A percentile compares a stretch with the other conserved stretches of the same genome.
These are phyloP conservation scores for Oxytorus armatus DNA, from an alignment of 2,888 invertebrate genomes.

Conservation along the genomic window DNA sequence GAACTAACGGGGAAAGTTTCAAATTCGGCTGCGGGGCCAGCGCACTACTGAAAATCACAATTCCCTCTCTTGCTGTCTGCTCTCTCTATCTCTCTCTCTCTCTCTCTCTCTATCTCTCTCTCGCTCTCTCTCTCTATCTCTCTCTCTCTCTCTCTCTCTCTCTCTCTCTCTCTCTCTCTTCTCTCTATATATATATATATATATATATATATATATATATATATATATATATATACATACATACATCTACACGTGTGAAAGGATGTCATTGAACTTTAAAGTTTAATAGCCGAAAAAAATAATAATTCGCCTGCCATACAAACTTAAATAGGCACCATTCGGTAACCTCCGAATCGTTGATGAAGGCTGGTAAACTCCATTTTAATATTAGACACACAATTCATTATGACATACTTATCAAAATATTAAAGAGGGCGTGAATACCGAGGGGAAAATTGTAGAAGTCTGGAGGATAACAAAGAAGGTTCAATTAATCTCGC, in stretches of 20 bases:
- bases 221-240: neutral
- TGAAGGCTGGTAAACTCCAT: too few relatives aligned
- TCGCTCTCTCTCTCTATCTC: neutral
- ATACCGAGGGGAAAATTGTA: neutral
- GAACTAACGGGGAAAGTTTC: conserved; percentile 82
- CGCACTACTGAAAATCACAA: conserved; percentile 48
- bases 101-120: neutral
- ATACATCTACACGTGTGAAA: neutral
- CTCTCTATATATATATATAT: neutral
- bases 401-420: neutral
- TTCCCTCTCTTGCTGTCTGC: neutral
- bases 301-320: neutral
- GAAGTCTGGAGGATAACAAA: neutral
- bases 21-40: conserved; percentile 84
- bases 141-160: neutral
- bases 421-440: neutral
- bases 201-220: too few relatives aligned
- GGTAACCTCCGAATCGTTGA: too few relatives aligned
- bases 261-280: neutral
- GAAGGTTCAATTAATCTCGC: neutral
- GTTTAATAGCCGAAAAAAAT: neutral
- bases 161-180: neutral
- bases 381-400: neutral
- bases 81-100: neutral
- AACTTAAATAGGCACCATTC: too few relatives aligned